Conservation (phyloP, 2,113 vertebrate species). For the Piliocolobus tephrosceles region DNA sequence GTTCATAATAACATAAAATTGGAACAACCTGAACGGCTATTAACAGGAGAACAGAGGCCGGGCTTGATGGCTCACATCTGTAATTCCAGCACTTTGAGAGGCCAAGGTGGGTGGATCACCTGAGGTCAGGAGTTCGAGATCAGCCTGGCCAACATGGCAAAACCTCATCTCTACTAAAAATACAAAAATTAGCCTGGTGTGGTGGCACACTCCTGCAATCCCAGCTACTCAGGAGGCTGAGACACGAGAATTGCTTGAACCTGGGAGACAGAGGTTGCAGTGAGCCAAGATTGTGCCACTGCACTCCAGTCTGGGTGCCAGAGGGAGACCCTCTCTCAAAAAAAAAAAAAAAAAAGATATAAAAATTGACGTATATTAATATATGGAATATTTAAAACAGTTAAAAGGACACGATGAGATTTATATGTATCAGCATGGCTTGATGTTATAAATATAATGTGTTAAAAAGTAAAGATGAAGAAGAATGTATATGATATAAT, state of each 20-base stretch:
- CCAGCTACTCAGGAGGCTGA: background rate
- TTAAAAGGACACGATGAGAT: background rate
- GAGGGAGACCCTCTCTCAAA: background rate
- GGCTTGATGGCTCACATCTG: background rate
- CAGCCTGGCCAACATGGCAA: background rate
- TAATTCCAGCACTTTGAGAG: background rate
- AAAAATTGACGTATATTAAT: background rate
- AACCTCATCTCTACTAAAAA: background rate
- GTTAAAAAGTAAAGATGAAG: background rate
- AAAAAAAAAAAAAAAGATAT: background rate
- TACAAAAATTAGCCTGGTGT: background rate
- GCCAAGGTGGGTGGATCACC: background rate
- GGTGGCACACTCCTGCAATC: background rate
- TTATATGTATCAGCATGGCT: background rate
- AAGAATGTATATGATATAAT: background rate
- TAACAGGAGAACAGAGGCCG: too few species aligned
- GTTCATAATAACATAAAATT: too few species aligned
- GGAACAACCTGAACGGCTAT: too few species aligned
- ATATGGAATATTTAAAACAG: background rate
- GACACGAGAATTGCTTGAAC: background rate
- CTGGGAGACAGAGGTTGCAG: background rate
- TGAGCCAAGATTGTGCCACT: background rate
- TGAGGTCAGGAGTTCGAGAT: background rate
- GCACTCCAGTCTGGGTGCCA: background rate
- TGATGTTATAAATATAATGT: background rate